Percentiles rank a stretch among this genome's conserved stretches.
Conservation (phyloP, 2,113 vertebrate genomes). For the Engystomops pustulosus region DNA sequence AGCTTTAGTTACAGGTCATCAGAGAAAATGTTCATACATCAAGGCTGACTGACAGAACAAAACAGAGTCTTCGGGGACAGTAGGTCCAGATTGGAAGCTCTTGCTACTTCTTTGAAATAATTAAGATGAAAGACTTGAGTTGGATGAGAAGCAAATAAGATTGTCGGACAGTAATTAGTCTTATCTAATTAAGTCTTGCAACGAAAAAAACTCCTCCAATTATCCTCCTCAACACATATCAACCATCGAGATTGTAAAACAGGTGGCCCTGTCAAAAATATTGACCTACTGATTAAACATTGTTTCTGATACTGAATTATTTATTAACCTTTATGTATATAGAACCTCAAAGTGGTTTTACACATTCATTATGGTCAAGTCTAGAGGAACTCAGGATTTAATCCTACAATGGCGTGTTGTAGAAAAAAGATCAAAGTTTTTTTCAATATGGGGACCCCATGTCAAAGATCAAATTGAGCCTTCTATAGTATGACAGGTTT, state of each 20-base stretch:
- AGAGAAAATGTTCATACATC: constrained; percentile 38
- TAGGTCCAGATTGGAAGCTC: constrained; percentile 26
- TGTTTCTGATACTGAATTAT: not conserved
- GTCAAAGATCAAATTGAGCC: not conserved
- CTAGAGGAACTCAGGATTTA: not conserved
- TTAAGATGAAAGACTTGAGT: constrained; percentile 33
- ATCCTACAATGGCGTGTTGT: not conserved
- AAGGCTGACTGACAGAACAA: constrained; percentile 40
- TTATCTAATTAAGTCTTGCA: not conserved
- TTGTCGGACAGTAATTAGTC: not conserved
- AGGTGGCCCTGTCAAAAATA: not conserved
- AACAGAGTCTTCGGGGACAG: constrained; percentile 28
- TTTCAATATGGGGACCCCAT: too few relatives aligned
- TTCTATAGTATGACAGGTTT: not conserved
- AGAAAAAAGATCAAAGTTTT: not conserved
- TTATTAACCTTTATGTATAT: not conserved
- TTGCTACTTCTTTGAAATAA: not conserved
- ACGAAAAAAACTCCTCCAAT: not conserved
- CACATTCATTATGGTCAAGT: not conserved
- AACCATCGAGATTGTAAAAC: constrained; percentile 7
- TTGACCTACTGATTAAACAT: not conserved
- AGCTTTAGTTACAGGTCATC: constrained; percentile 51
- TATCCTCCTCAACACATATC: not conserved
- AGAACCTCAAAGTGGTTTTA: not conserved
- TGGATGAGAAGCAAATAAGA: constrained; percentile 16